A percentile compares a stretch with the other conserved stretches of the same genome.
These are phyloP conservation scores for Teleogryllus oceanicus DNA, from an alignment of 2,888 invertebrate genomes.

Conservation along the genomic window DNA sequence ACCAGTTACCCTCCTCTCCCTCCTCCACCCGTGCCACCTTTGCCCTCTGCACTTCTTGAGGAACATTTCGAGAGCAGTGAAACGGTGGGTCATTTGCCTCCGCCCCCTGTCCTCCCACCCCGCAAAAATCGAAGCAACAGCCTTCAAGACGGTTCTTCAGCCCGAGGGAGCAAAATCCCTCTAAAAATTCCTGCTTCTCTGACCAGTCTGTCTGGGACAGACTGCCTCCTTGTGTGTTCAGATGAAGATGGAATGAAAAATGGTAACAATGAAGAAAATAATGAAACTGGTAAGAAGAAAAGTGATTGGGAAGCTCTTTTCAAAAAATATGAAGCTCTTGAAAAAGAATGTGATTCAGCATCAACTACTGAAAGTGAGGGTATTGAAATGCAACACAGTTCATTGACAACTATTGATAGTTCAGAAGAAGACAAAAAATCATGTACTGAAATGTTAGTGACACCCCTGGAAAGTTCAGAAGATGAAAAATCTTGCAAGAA, in stretches of 20 bases:
- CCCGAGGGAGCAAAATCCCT: conserved; percentile 30
- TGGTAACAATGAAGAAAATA: conserved; percentile 12
- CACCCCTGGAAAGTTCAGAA: not conserved
- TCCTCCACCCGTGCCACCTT: conserved; percentile 33
- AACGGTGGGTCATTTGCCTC: not conserved
- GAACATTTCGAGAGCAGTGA: not conserved
- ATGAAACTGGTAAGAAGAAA: conserved; percentile 20
- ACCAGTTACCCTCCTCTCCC: not conserved
- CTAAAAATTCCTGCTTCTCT: conserved; percentile 27
- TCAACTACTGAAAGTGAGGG: conserved; percentile 4
- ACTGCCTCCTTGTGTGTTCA: conserved; percentile 27
- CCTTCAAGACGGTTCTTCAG: not conserved
- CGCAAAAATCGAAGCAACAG: not conserved
- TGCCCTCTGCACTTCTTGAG: conserved; percentile 25
- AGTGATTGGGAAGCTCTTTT: conserved; percentile 30
- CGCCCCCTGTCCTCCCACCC: not conserved
- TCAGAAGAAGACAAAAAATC: conserved; percentile 7
- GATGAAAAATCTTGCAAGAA: not conserved
- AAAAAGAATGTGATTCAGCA: conserved; percentile 29
- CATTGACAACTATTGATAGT: not conserved
- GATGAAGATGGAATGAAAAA: conserved; percentile 20
- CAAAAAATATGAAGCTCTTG: conserved; percentile 33
- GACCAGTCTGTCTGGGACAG: conserved; percentile 32
- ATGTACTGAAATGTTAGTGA: conserved; percentile 1
- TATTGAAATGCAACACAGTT: conserved; percentile 9